Evolutionary conservation across 2,888 invertebrate genomes (phyloP).

Genomic region (Drepana falcataria): DNA sequence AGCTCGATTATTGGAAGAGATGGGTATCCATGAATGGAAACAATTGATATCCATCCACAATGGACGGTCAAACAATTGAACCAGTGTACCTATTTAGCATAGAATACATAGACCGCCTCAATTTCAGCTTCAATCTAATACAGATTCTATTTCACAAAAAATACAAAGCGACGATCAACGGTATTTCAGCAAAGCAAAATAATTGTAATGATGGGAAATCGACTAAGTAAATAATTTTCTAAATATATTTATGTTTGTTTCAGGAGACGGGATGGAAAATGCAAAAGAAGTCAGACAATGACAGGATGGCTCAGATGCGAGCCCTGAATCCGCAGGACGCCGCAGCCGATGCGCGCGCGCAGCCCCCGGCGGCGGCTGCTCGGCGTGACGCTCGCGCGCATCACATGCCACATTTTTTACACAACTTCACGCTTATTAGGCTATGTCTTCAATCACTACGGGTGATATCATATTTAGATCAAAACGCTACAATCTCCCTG

Average conservation of each 20-base stretch:
- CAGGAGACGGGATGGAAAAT: slow-evolving; percentile 74
- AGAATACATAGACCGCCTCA: too few relatives aligned
- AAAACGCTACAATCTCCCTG: slow-evolving; percentile 40
- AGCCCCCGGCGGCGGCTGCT: slow-evolving; percentile 49
- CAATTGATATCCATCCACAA: slow-evolving; percentile 30
- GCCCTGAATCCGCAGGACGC: slow-evolving; percentile 64
- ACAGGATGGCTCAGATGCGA: slow-evolving; percentile 73
- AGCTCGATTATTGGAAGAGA: slow-evolving; percentile 31
- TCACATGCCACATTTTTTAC: slow-evolving; percentile 49
- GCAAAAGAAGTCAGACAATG: slow-evolving; percentile 64
- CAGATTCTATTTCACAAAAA: too few relatives aligned
- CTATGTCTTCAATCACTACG: slow-evolving; percentile 66
- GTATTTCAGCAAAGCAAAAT: too few relatives aligned
- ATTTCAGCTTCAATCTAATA: too few relatives aligned
- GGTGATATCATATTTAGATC: slow-evolving; percentile 52
- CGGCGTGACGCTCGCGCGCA: slow-evolving; percentile 34
- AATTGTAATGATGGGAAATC: too few relatives aligned
- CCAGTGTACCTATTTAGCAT: slow-evolving; percentile 2
- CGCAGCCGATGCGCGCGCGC: slow-evolving; percentile 44
- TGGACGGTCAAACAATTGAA: slow-evolving; percentile 23
- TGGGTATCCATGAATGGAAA: slow-evolving; percentile 27
- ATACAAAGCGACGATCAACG: too few relatives aligned
- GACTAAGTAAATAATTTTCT: background rate
- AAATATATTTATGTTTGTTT: slow-evolving; percentile 41
- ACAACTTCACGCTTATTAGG: slow-evolving; percentile 71